Base-by-base conservation (phyloP, 2,888 invertebrate species). In the Entomobrya multifasciata region DNA sequence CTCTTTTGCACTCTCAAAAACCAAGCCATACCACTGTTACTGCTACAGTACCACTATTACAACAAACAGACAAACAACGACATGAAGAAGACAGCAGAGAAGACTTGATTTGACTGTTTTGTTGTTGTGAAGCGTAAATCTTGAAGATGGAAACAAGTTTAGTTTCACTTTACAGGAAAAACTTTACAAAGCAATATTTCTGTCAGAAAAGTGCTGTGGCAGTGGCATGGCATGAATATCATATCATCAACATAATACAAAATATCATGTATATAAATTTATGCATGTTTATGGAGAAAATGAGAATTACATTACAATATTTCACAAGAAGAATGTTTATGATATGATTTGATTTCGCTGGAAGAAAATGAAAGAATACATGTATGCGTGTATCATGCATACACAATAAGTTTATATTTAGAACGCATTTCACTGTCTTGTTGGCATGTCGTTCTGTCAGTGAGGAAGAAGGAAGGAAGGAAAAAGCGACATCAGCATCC, bases 341-440 rank as follows among this genome's bases (percentile, higher is more conserved):
- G 3, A 15, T 4, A 49, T 49, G 49, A 15, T 49, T n/a, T 49
- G 10, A 15, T 49, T 52, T 17, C 25, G 11, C 17, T 57, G 13
- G 2, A 25, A 17, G 15, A 11, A 20, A 62, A 62, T 62, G 27
- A 62, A 30, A n/a, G 62, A 62, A 30, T 27, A n/a, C 30, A 62
- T 62, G 57, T n/a, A n/a, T 25, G 60, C 60, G n/a, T 60, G 60
- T 17, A 13, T 60, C 27, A 60, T 60, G 60, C 60, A 62, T 62
- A 30, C 62, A 62, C 62, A 62, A 62, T 62, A 62, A 62, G 27
- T 41, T 65, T 36, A n/a, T 65, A 65, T 65, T 65, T 49, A 72
- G 47, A n/a, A 72, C 49, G 49, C 72, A 49, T 72, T 72, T 47
- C 49, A 72, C 72, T 72, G 72, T 72, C 72, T 22, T 27, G 47